phyloP scores from a whole-genome alignment of 2,888 invertebrate species.

The Teleogryllus oceanicus region DNA sequence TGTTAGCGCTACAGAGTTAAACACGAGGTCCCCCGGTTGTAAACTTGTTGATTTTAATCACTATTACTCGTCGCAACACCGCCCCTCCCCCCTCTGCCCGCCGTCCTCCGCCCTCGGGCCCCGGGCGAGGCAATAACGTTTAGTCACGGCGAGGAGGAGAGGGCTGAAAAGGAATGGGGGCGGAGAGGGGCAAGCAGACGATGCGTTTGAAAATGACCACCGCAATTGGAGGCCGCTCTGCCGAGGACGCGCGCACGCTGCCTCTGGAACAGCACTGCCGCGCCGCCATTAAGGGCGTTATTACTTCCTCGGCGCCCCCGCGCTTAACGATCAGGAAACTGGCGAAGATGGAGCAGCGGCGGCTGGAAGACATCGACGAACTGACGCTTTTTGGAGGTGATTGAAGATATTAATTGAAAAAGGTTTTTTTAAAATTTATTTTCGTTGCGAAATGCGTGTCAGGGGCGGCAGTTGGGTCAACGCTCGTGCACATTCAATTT shows the following conservation, averaged over 20 bases:
- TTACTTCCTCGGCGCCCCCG: too few species aligned
- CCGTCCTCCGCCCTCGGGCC: too few species aligned
- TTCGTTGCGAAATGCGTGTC: too few species aligned
- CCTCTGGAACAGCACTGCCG: background rate
- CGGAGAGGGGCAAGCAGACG: background rate
- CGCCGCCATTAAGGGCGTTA: background rate
- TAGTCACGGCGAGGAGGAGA: slow-evolving; percentile 22
- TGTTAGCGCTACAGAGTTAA: slow-evolving; percentile 12
- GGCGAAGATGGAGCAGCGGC: background rate
- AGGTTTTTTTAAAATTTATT: too few species aligned
- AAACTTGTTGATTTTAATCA: slow-evolving; percentile 29
- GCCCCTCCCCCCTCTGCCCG: background rate
- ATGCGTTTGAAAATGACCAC: slow-evolving; percentile 19
- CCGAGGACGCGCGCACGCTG: background rate
- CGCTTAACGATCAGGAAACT: background rate
- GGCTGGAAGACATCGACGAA: background rate
- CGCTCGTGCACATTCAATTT: too few species aligned
- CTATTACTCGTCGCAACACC: slow-evolving; percentile 23
- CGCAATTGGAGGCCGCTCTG: slow-evolving; percentile 12
- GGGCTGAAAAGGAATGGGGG: background rate
- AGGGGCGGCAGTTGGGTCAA: too few species aligned
- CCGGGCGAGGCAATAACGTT: slow-evolving; percentile 23
- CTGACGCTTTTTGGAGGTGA: too few species aligned
- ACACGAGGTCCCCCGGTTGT: background rate
- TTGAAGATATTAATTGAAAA: too few species aligned